Percentiles rank a stretch among this genome's conserved stretches.
Evolutionary conservation across 2,113 vertebrate genomes (phyloP).

Genomic region (Micronycteris hirsuta): DNA sequence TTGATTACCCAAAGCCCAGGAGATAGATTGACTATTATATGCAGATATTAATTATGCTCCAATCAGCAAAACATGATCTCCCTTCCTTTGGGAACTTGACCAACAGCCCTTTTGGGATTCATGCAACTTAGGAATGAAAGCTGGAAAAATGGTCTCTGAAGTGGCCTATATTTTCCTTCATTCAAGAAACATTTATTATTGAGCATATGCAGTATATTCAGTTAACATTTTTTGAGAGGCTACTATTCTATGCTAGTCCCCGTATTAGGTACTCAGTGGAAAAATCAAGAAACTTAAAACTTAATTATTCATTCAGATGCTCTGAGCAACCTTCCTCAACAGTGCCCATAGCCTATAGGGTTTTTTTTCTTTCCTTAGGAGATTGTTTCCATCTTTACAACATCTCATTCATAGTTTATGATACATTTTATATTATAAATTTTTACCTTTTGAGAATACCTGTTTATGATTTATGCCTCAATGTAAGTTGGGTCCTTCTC

Average conservation of each 20-base stretch:
- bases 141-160: not conserved
- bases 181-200: slow-evolving; percentile 35
- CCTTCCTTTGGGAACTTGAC: slow-evolving; percentile 19
- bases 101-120: not conserved
- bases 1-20: not conserved
- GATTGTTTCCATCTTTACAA: not conserved
- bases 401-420: not conserved
- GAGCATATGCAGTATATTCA: not conserved
- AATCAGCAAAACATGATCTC: not conserved
- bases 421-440: not conserved
- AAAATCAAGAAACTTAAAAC: slow-evolving; percentile 19
- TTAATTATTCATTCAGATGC: slow-evolving; percentile 30
- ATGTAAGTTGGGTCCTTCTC: not conserved
- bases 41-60: not conserved
- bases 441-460: not conserved
- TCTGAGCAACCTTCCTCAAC: not conserved
- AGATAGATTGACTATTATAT: not conserved
- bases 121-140: not conserved
- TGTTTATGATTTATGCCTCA: not conserved
- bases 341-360: not conserved
- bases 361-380: not conserved
- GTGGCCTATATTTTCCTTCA: not conserved
- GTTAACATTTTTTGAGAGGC: slow-evolving; percentile 3
- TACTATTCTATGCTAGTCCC: not conserved
- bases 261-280: not conserved